A percentile compares a stretch with the other conserved stretches of the same genome.
Evolutionary conservation across 2,113 vertebrate genomes (phyloP).

Genomic region (Junco hyemalis): DNA sequence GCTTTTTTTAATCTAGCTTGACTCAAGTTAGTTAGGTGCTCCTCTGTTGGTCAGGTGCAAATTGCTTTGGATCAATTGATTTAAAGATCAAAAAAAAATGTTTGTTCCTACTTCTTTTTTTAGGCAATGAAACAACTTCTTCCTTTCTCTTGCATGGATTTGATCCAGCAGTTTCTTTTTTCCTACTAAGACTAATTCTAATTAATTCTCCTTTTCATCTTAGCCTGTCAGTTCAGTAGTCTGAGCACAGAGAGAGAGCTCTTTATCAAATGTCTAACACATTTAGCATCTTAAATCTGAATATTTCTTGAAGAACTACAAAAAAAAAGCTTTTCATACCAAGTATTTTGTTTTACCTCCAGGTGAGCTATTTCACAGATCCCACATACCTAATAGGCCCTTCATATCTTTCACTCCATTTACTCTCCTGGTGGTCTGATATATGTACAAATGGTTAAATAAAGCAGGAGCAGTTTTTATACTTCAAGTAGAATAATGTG

Average conservation of each 20-base stretch:
- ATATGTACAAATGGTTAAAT: neutral
- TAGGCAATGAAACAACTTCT: neutral
- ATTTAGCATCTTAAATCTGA: neutral
- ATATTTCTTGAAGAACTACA: neutral
- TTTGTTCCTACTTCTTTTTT: neutral
- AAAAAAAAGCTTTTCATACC: neutral
- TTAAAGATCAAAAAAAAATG: slow-evolving; percentile 32
- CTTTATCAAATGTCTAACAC: neutral
- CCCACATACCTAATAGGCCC: neutral
- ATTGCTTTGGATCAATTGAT: neutral
- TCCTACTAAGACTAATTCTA: neutral
- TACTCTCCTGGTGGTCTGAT: neutral
- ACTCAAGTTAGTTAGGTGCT: neutral
- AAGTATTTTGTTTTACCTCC: neutral
- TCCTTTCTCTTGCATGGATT: neutral
- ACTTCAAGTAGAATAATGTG: neutral
- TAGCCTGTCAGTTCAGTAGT: neutral
- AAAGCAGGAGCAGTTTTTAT: neutral
- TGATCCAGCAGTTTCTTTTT: neutral
- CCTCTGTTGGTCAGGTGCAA: neutral
- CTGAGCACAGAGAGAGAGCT: neutral
- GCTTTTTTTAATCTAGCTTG: neutral
- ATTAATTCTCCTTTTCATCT: slow-evolving; percentile 25
- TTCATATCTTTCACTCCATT: neutral
- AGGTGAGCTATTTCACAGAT: neutral